Evolutionary conservation across 1,140 invertebrate species (phyloP).

Genomic region (Spodoptera frugiperda): DNA sequence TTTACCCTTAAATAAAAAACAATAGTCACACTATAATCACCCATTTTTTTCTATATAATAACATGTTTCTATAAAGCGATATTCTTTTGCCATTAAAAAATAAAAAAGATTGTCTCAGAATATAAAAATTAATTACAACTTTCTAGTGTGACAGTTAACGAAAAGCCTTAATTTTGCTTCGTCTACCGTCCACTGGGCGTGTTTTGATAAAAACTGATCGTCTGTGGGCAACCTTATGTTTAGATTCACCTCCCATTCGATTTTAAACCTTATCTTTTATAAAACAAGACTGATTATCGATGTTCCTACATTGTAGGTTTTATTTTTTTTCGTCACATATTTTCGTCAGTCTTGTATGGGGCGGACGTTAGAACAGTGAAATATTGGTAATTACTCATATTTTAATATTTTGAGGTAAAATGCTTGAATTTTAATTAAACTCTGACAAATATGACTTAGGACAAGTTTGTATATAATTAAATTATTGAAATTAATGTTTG

Average conservation of each 20-base stretch:
- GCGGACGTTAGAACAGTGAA: conserved; percentile 46
- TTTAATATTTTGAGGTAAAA: conserved; percentile 48
- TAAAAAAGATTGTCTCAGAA: conserved; percentile 30
- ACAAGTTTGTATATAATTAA: conserved; percentile 28
- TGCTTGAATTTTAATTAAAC: conserved; percentile 40
- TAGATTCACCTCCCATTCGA: conserved; percentile 13
- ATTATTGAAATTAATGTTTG: conserved; percentile 26
- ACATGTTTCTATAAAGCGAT: conserved; percentile 8
- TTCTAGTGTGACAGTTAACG: conserved; percentile 70
- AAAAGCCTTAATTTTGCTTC: conserved; percentile 66
- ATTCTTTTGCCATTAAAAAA: conserved; percentile 3
- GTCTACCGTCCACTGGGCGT: conserved; percentile 58
- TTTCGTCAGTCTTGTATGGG: conserved; percentile 43
- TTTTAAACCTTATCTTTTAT: conserved; percentile 34
- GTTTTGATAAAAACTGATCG: conserved; percentile 53
- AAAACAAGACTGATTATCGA: neutral
- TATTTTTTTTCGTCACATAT: conserved; percentile 18
- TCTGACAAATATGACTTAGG: conserved; percentile 33
- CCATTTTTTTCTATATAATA: conserved; percentile 15
- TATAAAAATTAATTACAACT: conserved; percentile 59
- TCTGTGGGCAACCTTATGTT: conserved; percentile 24
- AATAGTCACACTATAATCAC: conserved; percentile 3
- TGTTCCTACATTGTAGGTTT: too few species aligned
- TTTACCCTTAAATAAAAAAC: neutral
- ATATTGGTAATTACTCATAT: conserved; percentile 46